Conservation (phyloP, 2,113 vertebrate genomes). For the Cyprinus carpio region DNA sequence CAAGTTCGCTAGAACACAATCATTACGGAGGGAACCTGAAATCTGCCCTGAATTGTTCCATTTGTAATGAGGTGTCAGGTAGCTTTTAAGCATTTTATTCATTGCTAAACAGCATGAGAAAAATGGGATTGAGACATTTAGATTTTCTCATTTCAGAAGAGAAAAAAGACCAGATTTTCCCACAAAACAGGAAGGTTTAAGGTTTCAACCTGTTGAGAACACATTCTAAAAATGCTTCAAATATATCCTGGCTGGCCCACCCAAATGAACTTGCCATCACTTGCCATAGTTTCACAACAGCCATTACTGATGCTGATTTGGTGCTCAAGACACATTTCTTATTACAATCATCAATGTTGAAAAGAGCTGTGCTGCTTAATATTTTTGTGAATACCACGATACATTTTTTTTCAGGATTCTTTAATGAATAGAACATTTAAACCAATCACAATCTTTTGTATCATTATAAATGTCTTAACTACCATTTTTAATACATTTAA, state of each 20-base stretch:
- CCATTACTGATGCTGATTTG: too few species aligned
- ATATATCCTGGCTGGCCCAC: not conserved
- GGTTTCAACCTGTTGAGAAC: constrained; percentile 4
- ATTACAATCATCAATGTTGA: too few species aligned
- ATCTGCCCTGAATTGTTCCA: constrained; percentile 7
- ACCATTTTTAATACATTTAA: too few species aligned
- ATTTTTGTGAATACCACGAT: too few species aligned
- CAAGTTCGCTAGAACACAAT: constrained; percentile 64
- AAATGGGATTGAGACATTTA: not conserved
- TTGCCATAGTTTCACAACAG: constrained; percentile 1
- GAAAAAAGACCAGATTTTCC: not conserved
- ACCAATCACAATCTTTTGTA: too few species aligned
- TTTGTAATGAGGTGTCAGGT: constrained; percentile 26
- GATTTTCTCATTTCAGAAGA: not conserved
- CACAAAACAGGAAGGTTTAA: not conserved
- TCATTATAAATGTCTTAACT: too few species aligned
- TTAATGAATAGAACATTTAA: too few species aligned
- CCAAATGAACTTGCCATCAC: not conserved
- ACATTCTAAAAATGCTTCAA: not conserved
- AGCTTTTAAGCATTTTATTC: not conserved
- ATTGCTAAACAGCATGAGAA: not conserved
- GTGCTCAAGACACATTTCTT: too few species aligned
- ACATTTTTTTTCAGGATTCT: too few species aligned
- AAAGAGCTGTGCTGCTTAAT: too few species aligned
- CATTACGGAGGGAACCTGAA: constrained; percentile 61